phyloP scores from a whole-genome alignment of 2,888 invertebrate species.

The Plagiodera versicolora region DNA sequence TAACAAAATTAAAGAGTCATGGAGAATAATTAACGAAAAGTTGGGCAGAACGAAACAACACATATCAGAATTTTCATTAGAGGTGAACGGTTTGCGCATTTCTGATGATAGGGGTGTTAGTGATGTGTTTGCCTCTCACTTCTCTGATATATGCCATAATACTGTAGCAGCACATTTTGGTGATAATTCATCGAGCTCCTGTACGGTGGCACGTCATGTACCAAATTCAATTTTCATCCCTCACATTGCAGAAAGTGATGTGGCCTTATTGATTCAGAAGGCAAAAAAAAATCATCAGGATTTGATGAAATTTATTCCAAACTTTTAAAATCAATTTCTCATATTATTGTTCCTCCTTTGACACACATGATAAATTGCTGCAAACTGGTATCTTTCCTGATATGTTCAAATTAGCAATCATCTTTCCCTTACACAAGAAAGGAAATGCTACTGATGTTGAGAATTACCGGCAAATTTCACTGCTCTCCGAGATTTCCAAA shows the following conservation, averaged over 20 bases:
- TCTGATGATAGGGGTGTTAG: background rate
- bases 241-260: slow-evolving; percentile 3
- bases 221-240: slow-evolving; percentile 3
- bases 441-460: slow-evolving; percentile 1
- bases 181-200: background rate
- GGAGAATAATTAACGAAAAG: slow-evolving; percentile 11
- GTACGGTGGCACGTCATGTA: background rate
- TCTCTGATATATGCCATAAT: background rate
- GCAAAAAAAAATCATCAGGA: slow-evolving; percentile 1
- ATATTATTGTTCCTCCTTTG: slow-evolving; percentile 3
- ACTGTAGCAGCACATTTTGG: slow-evolving; percentile 3
- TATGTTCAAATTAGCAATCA: slow-evolving; percentile 4
- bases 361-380: background rate
- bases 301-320: background rate
- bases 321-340: background rate
- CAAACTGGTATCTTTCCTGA: slow-evolving; percentile 3
- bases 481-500: background rate
- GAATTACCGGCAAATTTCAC: slow-evolving; percentile 13
- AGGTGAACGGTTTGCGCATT: background rate
- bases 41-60: slow-evolving; percentile 3
- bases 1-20: slow-evolving; percentile 3
- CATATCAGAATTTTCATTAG: slow-evolving; percentile 2
- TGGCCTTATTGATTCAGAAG: slow-evolving; percentile 1
- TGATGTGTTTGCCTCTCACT: slow-evolving; percentile 5
- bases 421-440: slow-evolving; percentile 8